Evolutionary conservation across 2,888 invertebrate genomes (phyloP).

Genomic region (Tipula unca): DNA sequence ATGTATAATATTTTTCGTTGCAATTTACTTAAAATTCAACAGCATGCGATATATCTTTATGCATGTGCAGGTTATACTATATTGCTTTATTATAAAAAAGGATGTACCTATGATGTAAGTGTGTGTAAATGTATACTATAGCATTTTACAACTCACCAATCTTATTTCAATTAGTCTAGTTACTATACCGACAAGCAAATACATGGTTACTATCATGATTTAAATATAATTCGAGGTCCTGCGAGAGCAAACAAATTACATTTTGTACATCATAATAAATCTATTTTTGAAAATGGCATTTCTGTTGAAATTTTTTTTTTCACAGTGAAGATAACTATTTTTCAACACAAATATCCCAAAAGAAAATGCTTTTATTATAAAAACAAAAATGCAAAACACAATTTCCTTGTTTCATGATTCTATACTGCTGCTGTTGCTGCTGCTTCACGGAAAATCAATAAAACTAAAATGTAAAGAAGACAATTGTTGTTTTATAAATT

Average conservation of each 20-base stretch:
- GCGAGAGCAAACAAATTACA: not conserved
- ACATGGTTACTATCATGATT: too few relatives aligned
- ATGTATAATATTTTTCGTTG: not conserved
- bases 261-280: not conserved
- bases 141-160: too few relatives aligned
- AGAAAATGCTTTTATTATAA: not conserved
- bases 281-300: not conserved
- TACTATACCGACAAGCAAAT: too few relatives aligned
- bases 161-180: too few relatives aligned
- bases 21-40: not conserved
- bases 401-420: not conserved
- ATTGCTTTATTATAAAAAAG: not conserved
- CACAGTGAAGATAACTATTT: not conserved
- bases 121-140: too few relatives aligned
- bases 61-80: not conserved
- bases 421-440: not conserved
- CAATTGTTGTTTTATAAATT: not conserved
- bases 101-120: not conserved
- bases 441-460: not conserved
- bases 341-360: not conserved
- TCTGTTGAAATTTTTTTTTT: not conserved
- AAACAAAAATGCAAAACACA: not conserved
- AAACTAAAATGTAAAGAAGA: not conserved
- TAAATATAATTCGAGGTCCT: not conserved
- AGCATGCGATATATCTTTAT: not conserved